Evolutionary conservation across 1,140 invertebrate genomes (phyloP), one percentile per base, ranked within the genome.

Genomic region (Rhizoglyphus robini): DNA sequence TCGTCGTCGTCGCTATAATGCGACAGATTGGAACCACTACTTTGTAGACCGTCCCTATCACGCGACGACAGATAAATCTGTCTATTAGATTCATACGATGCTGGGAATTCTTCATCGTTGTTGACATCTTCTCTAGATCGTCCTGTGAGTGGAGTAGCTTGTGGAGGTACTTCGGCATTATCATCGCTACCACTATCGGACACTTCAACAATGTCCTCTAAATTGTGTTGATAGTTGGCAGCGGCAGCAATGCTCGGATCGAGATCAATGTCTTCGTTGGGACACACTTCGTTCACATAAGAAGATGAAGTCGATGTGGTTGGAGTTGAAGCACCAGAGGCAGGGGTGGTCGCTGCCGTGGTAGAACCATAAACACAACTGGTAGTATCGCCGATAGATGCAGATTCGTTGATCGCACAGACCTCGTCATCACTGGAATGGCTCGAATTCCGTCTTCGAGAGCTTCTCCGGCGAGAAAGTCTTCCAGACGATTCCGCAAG

Each of bases 191-290:
- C 27, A 60, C 27, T 29, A 60, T 60, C 58, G 20, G 2, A 60
- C 15, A 29, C 58, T 60, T 60, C 58, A n/a, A 29, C 58, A 60
- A 60, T 60, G 36, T 60, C 58, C 13, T 60, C 58, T 27, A 60
- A 60, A 32, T 60, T 60, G 27, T 32, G 58, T n/a, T 60, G 58
- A 27, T 60, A 38, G 29, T 34, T 46, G n/a, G 58, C 27, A 27
- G 2, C 23, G 13, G 58, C n/a, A 3, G 15, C 36, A 46, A 15
- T 60, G 11, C 36, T 18, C 57, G 15, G 58, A 29, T 60, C 58
- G 8, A 60, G 27, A 34, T 60, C 58, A 13, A 60, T 60, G 13
- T 15, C 58, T 60, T 60, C 58, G 36, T 60, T 60, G 13, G 58
- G 58, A 60, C 27, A 60, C 13, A 60, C 29, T 46, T 60, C 58